Evolutionary conservation across 2,888 invertebrate genomes (phyloP), one percentile per base, ranked within the genome.

Genomic region (Drosophila silvestris): DNA sequence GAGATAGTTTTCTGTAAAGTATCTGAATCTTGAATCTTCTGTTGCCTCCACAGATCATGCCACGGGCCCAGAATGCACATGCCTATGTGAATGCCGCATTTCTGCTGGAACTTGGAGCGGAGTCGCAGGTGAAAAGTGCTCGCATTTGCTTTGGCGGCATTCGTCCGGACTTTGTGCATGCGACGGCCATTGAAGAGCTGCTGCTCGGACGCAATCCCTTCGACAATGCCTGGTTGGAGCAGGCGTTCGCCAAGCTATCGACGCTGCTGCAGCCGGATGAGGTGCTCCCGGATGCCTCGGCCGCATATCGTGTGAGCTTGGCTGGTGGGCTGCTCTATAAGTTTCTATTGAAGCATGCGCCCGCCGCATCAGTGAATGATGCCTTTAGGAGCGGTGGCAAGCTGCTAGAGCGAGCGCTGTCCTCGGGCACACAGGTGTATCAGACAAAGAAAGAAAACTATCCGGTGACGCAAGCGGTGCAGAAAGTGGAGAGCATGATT

Each of bases 241-340:
- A 93, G 66, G 95, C 95, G 0, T 86, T 97, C 50, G 88, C 85
- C 1, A 92, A 92, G 14, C 91, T 97, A 59, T 89, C 94, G 1
- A 89, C 93, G 0, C 97, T 97, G 91, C 70, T 98, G 0, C 90
- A 94, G 2, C 96, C 97, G 0, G 95, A 96, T 68, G 94, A 94
- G 22, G 92, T 94, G n/a, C 94, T 95, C 0, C 96, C 96, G 0
- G 96, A 97, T 85, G 95, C 96, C 0, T 95, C 95, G 0, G 95
- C 96, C 0, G 94, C 94, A 35, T 97, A 96, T 87, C 95, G 97
- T 35, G 95, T 95, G 84, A 94, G 94, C 7, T 93, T 98, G 10
- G 96, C 97, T 0, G 94, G 96, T 66, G 95, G 96, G 9, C 93
- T 98, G 26, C 95, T 98, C 88, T 98, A 97, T 92, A 98, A 97